Evolutionary conservation across 2,113 vertebrate genomes (phyloP), one percentile per base, ranked within the genome.

Genomic region (Phoxinus phoxinus): DNA sequence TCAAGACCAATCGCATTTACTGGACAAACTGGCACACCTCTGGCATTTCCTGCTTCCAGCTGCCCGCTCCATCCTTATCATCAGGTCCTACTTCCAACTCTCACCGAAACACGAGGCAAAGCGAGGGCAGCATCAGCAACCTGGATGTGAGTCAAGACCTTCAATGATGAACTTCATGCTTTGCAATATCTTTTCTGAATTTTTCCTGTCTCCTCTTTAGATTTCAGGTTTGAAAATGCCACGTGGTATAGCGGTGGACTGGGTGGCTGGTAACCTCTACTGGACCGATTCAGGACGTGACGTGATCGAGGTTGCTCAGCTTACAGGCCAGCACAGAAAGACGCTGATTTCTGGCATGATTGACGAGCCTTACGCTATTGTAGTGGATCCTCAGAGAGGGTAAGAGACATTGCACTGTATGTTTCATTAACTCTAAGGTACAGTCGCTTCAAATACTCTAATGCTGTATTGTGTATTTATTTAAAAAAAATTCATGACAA

Each of bases 11-110:
- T 90, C 96, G 95, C 44, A 96, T 99, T 93, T 99, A 97, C 89
- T 99, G 98, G 98, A 99, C 97, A 88, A 99, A 99, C 93, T 99
- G 98, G 98, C 98, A 99, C 95, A 98, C 96, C 0, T 96, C 97
- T 75, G 94, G 94, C 48, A 99, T 99, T 93, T 99, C 97, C 0
- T 97, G 94, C 86, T 96, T 96, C 2, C 96, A 97, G 86, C 96
- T 99, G 83, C 96, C 96, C 8, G 61, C 92, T 32, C 86, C 90
- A 3, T 81, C 91, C 61, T 90, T 90, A 0, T 93, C 90, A 0
- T 94, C 96, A 0, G 76, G 74, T 1, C 58, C 90, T 30, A 86
- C 85, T 0, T 96, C 96, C 2, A 95, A 97, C 84, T 95, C 96
- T 86, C 97, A 97, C 85, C 96, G 96, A 48, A 96, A 96, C 92